phyloP scores from a whole-genome alignment of 2,888 invertebrate genomes.

The Dysmachus trigonus region DNA sequence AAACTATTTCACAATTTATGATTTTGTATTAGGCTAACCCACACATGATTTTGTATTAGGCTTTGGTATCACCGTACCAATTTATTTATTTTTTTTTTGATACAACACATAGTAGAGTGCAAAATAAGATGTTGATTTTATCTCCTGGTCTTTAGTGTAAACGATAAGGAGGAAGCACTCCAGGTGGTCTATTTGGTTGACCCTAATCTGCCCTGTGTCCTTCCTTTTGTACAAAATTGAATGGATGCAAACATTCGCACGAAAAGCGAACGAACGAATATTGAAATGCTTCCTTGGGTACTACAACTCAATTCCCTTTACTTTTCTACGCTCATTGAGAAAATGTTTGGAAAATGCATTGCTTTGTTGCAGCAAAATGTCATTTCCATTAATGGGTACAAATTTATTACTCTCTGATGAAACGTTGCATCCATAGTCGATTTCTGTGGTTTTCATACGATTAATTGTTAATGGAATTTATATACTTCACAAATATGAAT shows the following conservation, averaged over 20 bases:
- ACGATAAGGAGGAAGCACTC: not conserved
- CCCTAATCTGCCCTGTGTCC: not conserved
- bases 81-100: too few relatives aligned
- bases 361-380: constrained; percentile 16
- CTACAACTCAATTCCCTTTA: constrained; percentile 15
- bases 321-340: not conserved
- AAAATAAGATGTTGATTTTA: not conserved
- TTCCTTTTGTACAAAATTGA: not conserved
- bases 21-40: too few relatives aligned
- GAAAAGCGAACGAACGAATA: not conserved
- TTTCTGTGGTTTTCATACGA: constrained; percentile 18
- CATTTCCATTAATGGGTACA: not conserved
- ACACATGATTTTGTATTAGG: too few relatives aligned
- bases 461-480: not conserved
- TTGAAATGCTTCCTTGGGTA: not conserved
- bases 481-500: not conserved
- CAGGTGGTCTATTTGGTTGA: not conserved
- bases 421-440: not conserved
- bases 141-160: not conserved
- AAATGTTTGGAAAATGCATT: not conserved
- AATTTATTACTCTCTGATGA: constrained; percentile 20
- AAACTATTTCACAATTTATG: too few relatives aligned
- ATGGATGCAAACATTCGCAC: constrained; percentile 6
- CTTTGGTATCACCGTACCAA: too few relatives aligned
- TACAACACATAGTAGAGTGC: not conserved